Conservation (phyloP, 2,888 invertebrate species). For the Carterocephalus palaemon region DNA sequence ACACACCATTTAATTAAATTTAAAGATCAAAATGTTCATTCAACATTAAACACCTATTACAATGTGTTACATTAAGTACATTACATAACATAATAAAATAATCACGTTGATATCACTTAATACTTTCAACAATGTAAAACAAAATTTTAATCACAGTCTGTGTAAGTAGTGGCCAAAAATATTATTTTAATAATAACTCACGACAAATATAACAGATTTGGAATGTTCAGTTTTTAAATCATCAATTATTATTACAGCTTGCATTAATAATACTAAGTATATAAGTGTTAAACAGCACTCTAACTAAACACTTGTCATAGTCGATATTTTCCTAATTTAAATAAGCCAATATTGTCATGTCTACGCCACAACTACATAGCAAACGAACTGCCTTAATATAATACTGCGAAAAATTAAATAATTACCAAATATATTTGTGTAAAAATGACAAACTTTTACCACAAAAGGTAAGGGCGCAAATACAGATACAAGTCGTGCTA, state of each 20-base stretch:
- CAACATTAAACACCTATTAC: conserved; percentile 5
- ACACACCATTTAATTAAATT: conserved; percentile 16
- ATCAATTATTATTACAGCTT: conserved; percentile 18
- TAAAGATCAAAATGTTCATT: conserved; percentile 16
- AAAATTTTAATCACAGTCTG: conserved; percentile 17
- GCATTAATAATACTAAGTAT: no score
- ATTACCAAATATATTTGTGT: conserved; percentile 11
- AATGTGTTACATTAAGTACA: conserved; percentile 27
- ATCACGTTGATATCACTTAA: conserved; percentile 33
- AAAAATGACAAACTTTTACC: neutral
- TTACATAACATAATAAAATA: no score
- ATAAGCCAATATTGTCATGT: conserved; percentile 43
- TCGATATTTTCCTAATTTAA: conserved; percentile 28
- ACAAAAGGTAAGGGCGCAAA: neutral
- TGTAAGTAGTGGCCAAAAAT: conserved; percentile 11
- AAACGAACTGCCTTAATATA: conserved; percentile 1
- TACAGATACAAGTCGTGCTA: no score
- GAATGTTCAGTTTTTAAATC: conserved; percentile 27
- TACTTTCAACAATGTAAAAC: conserved; percentile 36
- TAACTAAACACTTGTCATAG: no score
- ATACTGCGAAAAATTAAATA: conserved; percentile 7
- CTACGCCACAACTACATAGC: conserved; percentile 37
- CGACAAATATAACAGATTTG: conserved; percentile 37
- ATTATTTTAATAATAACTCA: conserved; percentile 1
- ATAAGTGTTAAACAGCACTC: no score